These are phyloP conservation scores for Aythya baeri DNA, from an alignment of 2,113 vertebrate genomes.

Conservation along the genomic window DNA sequence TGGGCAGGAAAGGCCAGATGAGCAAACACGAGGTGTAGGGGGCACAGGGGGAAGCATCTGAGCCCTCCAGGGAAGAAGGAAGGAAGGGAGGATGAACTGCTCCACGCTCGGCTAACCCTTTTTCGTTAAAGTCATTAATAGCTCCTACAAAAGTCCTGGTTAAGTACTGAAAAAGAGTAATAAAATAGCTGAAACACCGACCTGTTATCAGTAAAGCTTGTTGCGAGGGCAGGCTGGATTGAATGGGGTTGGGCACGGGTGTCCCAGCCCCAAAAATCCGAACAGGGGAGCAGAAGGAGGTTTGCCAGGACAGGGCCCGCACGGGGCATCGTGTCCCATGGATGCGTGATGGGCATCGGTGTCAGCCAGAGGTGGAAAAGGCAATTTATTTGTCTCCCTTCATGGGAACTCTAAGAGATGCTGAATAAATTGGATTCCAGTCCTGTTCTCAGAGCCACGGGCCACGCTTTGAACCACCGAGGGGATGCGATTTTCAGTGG, in stretches of 20 bases:
- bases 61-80: background rate
- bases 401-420: background rate
- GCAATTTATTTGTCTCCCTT: rapidly evolving
- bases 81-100: background rate
- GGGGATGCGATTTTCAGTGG: rapidly evolving
- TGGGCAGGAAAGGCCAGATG: background rate
- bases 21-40: background rate
- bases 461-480: rapidly evolving
- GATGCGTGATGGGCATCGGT: rapidly evolving
- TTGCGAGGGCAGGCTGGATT: rapidly evolving
- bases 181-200: background rate
- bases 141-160: background rate
- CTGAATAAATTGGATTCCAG: background rate
- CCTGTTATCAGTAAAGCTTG: background rate
- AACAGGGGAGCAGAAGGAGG: rapidly evolving
- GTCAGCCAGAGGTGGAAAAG: background rate
- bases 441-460: background rate
- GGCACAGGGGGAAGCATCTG: background rate
- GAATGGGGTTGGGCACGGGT: background rate
- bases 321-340: background rate
- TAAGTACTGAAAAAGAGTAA: background rate
- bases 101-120: background rate
- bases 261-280: background rate
- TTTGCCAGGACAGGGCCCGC: background rate
- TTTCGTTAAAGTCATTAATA: background rate